Percentiles rank a stretch among this genome's conserved stretches.
Evolutionary conservation across 2,797 vertebrate species (phyloP).

Genomic region (Tympanoctomys barrerae): DNA sequence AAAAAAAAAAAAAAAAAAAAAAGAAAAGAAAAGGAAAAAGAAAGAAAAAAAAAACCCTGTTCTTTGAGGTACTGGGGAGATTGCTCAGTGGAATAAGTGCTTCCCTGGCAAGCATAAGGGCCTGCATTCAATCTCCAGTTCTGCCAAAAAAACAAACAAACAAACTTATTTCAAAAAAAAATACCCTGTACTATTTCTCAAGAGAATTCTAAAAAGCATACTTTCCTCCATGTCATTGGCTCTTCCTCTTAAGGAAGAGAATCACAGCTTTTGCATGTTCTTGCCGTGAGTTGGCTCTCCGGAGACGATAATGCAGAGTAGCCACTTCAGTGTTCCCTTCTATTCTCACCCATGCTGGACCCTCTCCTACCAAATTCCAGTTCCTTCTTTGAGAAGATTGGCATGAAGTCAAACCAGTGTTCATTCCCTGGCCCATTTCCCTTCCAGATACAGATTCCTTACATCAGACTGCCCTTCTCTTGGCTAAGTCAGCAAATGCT

Average conservation of each 20-base stretch:
- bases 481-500: neutral
- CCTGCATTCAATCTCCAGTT: too few relatives aligned
- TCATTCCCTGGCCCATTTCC: neutral
- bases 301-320: neutral
- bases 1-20: too few relatives aligned
- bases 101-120: too few relatives aligned
- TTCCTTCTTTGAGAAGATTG: constrained; percentile 12
- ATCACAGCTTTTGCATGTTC: neutral
- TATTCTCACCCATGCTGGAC: neutral
- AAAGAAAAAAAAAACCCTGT: too few relatives aligned
- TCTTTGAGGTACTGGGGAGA: too few relatives aligned
- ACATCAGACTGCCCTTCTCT: neutral
- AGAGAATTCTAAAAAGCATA: constrained; percentile 9
- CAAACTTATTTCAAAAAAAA: neutral
- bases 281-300: neutral
- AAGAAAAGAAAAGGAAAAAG: too few relatives aligned
- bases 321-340: neutral
- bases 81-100: too few relatives aligned
- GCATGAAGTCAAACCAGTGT: neutral
- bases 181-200: neutral
- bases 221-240: neutral
- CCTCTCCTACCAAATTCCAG: neutral
- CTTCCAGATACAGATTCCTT: neutral
- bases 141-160: too few relatives aligned
- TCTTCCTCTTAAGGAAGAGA: neutral